Base-by-base conservation (phyloP, 2,888 invertebrate species). In the Spilosoma lubricipeda region DNA sequence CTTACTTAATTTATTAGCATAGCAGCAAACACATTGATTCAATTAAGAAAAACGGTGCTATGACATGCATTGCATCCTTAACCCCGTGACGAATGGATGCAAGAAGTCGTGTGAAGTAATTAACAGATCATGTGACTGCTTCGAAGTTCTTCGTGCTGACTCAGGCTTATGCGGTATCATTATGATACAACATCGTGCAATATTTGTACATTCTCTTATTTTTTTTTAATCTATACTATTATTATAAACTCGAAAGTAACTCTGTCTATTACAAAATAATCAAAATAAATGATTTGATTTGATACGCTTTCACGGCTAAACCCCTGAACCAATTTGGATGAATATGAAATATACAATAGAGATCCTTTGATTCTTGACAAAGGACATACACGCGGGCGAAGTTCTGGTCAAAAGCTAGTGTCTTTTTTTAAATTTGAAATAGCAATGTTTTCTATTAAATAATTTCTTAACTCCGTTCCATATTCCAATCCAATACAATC, bases 21-120 rank as follows among this genome's bases (percentile, higher is more conserved):
- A 56, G 18, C 48, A 67, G 20, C 13, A 48, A 20, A 67, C 18
- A 48, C 11, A 45, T 67, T 67, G 18, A 67, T 33, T 48, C 48
- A 30, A 30, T 45, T 45, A 67, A 67, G 15, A 45, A 23, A 33
- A 9, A 30, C 30, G 45, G 33, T 48, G 63, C 63, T 7, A 30
- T 8, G 45, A 23, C 48, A 48, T 33, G 48, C 30, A 48, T 48
- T 48, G 45, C 23, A 67, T 67, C 23, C 67, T 48, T 20, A 33
- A 33, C 48, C 45, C 30, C 33, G 15, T 81, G 89, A 88, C 90
- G 88, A 90, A 88, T 83, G 82, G 89, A 89, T 85, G 88, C 90
- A 92, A 92, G 80, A 90, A 91, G 86, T 90, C 90, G 91, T 90
- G 90, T 88, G 83, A 79, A 84, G 81, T 87, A 91, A 92, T 93